Evolutionary conservation across 2,888 invertebrate genomes (phyloP), one percentile per base, ranked within the genome.

Genomic region (Cotesia congregata): DNA sequence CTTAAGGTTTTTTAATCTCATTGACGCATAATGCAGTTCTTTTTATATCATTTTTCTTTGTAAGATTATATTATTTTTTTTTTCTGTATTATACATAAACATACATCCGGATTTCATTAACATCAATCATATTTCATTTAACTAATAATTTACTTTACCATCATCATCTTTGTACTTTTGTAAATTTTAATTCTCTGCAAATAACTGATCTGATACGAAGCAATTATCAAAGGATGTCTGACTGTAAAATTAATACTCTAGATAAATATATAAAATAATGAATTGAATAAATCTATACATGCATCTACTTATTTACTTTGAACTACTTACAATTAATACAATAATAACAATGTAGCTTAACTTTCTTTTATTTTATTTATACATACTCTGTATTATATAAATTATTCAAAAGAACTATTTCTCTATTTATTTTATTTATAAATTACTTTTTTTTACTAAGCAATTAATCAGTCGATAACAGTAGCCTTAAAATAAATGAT

Each of bases 11-110:
- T 20, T 59, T 71, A 9, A 60, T 12, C 12, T 86, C 85, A 86
- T 87, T 82, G 87, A 87, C 86, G 87, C 86, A 86, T 84, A 85
- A 85, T 87, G 88, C 87, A 87, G 86, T 86, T 82, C 83, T 87
- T 86, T 85, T 86, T 78, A 86, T 85, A 85, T 72, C 38, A 17
- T 61, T 20, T 40, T 5, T 72, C 72, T 72, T 68, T 15, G 62
- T 67, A 67, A 60, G 30, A 67, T 60, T 65, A 50, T 60, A 30
- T 30, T 30, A 30, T 30, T 30, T 12, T 73, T 15, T 59, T n/a
- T 40, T 61, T 61, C 30, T n/a, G 50, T 65, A 12, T n/a, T 41
- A 0, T 41, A 50, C 50, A 7, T 50, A 12, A 50, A 50, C 12
- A 50, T 50, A n/a, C n/a, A 50, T 50, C 50, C 50, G 12, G 2